Evolutionary conservation across 92 coral and sea anemone genomes (phyloP), one percentile per base, ranked within the genome.

Genomic region (Phymanthus crucifer): DNA sequence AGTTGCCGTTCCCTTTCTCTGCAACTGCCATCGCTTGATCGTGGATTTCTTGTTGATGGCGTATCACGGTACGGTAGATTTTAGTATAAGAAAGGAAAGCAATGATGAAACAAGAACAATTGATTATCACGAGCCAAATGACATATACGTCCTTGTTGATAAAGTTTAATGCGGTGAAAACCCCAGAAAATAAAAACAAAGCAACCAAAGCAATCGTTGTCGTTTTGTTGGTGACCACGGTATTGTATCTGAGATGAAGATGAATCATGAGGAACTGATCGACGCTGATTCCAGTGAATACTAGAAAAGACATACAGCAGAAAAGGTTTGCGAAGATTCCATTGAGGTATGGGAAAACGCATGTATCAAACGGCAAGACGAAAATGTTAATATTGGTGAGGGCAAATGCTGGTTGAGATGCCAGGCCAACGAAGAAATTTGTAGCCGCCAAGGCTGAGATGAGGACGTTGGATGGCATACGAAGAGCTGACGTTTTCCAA

Each of bases 271-370:
- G 37, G 31, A 67, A 31, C 37, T 78, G 69, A 40, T 78, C 83
- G 13, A 78, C 38, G 64, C 83, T 78, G 64, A 78, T 66, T 3
- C 75, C 65, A 6, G 83, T 78, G 65, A 78, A 78, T 21, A 45
- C 21, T 2, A 67, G 29, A 9, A 65, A 33, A n/a, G 73, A 61
- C 83, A 66, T 17, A 6, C 21, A 8, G 5, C 65, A 54, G 47
- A 78, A 78, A 19, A 66, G 40, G 27, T 35, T 21, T 7, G 64
- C 83, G 3, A 68, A 21, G 3, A 26, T 10, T 23, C 37, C 32
- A 48, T 35, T 26, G 17, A 78, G 14, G 11, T 40, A 27, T 31
- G 17, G 36, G 13, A 40, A 32, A 4, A 18, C 23, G 46, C 83
- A 78, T 67, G 14, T 74, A 2, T 17, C 37, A 17, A 43, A 47